These are phyloP conservation scores for Athripsodes cinereus DNA, from an alignment of 2,888 invertebrate species.

Conservation along the genomic window DNA sequence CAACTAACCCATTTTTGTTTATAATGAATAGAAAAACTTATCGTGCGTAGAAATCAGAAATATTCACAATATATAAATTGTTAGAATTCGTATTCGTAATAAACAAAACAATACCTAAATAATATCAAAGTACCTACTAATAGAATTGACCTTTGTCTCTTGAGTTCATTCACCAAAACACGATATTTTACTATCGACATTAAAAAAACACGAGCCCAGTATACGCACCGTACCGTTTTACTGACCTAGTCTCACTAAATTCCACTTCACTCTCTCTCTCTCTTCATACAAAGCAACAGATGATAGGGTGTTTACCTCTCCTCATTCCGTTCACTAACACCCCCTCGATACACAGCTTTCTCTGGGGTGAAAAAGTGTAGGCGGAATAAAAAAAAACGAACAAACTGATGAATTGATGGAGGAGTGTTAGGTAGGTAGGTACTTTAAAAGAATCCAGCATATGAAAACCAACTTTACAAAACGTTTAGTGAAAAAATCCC, in stretches of 20 bases:
- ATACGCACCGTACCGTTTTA: constrained; percentile 4
- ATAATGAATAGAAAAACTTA: too few relatives aligned
- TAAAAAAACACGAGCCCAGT: constrained; percentile 8
- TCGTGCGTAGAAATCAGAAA: too few relatives aligned
- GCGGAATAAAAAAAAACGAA: constrained; percentile 5
- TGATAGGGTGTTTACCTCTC: constrained; percentile 12
- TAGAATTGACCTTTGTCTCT: not conserved
- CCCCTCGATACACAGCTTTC: not conserved
- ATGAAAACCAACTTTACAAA: constrained; percentile 3
- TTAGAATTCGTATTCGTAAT: too few relatives aligned
- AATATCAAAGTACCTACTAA: too few relatives aligned
- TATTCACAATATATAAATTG: too few relatives aligned
- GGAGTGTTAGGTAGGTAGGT: too few relatives aligned
- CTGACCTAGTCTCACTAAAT: constrained; percentile 13
- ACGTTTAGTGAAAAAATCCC: not conserved
- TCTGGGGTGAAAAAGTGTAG: not conserved
- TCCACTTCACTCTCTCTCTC: too few relatives aligned
- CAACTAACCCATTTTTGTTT: too few relatives aligned
- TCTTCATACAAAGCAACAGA: constrained; percentile 15
- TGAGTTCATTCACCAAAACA: not conserved
- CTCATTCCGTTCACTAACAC: not conserved
- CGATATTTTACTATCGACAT: constrained; percentile 12
- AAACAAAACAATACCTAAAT: too few relatives aligned
- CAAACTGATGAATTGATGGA: constrained; percentile 25
- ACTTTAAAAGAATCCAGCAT: constrained; percentile 4